Evolutionary conservation across 2,888 invertebrate genomes (phyloP).

Genomic region (Caenorhabditis angaria): DNA sequence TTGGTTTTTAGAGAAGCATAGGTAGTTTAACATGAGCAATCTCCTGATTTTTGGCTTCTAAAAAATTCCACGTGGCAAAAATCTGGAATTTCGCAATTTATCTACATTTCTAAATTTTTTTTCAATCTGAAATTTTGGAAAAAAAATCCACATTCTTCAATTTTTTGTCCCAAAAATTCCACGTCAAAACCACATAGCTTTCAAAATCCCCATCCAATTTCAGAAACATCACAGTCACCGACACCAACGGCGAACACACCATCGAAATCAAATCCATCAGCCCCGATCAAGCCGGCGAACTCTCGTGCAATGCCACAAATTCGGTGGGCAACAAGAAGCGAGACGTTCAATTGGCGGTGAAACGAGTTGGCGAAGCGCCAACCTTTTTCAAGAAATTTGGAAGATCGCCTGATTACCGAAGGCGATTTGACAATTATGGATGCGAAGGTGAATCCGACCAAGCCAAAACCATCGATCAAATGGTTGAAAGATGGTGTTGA

Average conservation of each 20-base stretch:
- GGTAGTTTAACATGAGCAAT: too few relatives aligned
- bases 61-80: too few relatives aligned
- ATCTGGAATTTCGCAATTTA: too few relatives aligned
- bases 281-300: constrained; percentile 65
- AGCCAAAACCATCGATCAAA: constrained; percentile 80
- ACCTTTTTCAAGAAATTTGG: constrained; percentile 56
- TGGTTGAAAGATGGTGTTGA: constrained; percentile 85
- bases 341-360: constrained; percentile 63
- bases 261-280: constrained; percentile 61
- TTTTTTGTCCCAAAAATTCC: neutral
- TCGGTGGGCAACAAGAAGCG: constrained; percentile 74
- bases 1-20: too few relatives aligned
- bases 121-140: too few relatives aligned
- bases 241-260: constrained; percentile 57
- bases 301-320: constrained; percentile 66
- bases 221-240: constrained; percentile 63
- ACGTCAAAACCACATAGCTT: neutral
- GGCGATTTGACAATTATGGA: constrained; percentile 67
- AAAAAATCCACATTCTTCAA: neutral
- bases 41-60: too few relatives aligned
- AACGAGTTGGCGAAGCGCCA: constrained; percentile 66
- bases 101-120: too few relatives aligned
- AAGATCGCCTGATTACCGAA: constrained; percentile 66
- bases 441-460: constrained; percentile 59
- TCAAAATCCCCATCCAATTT: constrained; percentile 9